Evolutionary conservation across 2,797 vertebrate species (phyloP).

Genomic region (Gobio occitaniae): DNA sequence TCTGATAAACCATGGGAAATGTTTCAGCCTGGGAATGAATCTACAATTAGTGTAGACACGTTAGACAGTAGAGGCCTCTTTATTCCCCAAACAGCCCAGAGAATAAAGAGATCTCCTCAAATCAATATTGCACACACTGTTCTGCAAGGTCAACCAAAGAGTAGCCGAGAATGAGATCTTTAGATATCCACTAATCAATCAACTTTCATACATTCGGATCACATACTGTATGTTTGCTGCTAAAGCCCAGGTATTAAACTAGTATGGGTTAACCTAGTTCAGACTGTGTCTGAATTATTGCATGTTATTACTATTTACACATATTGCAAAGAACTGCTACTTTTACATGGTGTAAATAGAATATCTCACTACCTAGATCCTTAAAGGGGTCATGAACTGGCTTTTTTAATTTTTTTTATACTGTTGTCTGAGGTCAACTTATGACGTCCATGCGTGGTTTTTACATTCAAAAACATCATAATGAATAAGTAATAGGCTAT

Average conservation of each 20-base stretch:
- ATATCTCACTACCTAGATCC: too few relatives aligned
- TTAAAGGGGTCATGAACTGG: too few relatives aligned
- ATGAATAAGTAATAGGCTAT: too few relatives aligned
- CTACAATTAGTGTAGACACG: slow-evolving; percentile 51
- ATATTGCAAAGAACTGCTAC: too few relatives aligned
- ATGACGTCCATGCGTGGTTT: too few relatives aligned
- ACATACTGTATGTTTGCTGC: background rate
- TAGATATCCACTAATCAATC: background rate
- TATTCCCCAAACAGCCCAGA: slow-evolving; percentile 41
- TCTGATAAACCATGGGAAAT: slow-evolving; percentile 52
- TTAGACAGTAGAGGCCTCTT: slow-evolving; percentile 40
- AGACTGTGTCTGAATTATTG: background rate
- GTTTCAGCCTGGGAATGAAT: slow-evolving; percentile 51
- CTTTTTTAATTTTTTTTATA: too few relatives aligned
- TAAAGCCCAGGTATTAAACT: background rate
- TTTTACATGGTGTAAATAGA: too few relatives aligned
- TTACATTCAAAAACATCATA: too few relatives aligned
- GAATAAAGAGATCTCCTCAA: slow-evolving; percentile 40
- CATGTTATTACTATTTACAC: too few relatives aligned
- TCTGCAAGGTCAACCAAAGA: slow-evolving; percentile 37
- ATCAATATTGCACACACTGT: slow-evolving; percentile 49
- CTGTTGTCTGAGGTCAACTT: too few relatives aligned
- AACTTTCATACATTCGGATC: background rate
- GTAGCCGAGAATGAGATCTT: slow-evolving; percentile 11
- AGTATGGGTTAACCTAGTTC: background rate